Evolutionary conservation across 1,140 invertebrate genomes (phyloP).

Genomic region (Palaemon carinicauda): DNA sequence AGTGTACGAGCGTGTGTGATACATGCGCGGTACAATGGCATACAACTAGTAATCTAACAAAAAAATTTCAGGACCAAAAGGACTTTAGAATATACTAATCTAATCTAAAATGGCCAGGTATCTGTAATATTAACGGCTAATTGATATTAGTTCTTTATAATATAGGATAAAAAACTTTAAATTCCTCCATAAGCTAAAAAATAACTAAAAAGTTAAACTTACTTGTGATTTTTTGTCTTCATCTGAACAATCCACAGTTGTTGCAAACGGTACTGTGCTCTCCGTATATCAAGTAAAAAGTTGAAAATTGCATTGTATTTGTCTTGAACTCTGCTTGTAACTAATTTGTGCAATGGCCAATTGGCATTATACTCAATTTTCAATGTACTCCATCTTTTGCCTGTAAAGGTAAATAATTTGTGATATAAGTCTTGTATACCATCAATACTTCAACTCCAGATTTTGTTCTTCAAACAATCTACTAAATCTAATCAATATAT

Average conservation of each 20-base stretch:
- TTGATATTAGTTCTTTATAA: no score
- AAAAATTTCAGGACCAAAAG: no score
- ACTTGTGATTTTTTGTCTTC: conserved; percentile 4
- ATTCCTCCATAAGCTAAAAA: not conserved
- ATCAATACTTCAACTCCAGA: not conserved
- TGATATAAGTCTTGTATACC: not conserved
- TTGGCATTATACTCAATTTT: conserved; percentile 27
- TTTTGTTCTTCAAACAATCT: not conserved
- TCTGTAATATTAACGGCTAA: no score
- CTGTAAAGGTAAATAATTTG: not conserved
- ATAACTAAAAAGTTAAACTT: not conserved
- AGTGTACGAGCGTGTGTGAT: no score
- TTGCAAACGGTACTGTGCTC: conserved; percentile 48
- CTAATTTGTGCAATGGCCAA: conserved; percentile 37
- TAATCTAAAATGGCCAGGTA: no score
- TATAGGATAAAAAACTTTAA: not conserved
- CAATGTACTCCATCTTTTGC: conserved; percentile 21
- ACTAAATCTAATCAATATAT: not conserved
- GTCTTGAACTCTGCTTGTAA: conserved; percentile 34
- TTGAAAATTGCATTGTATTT: conserved; percentile 48
- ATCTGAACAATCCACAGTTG: conserved; percentile 43
- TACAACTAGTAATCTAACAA: no score
- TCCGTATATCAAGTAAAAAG: conserved; percentile 41
- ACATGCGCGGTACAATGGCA: no score
- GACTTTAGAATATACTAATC: no score